A percentile compares a stretch with the other conserved stretches of the same genome.
Conservation (phyloP, 2,113 vertebrate species). For the Polyodon spathula region DNA sequence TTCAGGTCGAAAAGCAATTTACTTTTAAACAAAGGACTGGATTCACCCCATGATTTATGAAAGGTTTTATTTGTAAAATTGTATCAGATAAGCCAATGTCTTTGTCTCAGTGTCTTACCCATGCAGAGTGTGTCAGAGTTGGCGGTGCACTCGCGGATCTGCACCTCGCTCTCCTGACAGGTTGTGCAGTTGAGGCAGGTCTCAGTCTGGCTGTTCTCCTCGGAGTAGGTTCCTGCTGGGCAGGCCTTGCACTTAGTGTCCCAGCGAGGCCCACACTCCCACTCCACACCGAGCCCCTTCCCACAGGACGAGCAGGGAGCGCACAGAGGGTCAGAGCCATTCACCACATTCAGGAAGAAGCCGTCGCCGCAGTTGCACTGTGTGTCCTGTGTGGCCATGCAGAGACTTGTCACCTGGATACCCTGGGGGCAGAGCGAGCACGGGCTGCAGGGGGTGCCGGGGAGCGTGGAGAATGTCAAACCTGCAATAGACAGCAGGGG, state of each 20-base stretch:
- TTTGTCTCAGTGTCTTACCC: slow-evolving; percentile 57
- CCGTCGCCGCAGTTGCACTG: slow-evolving; percentile 48
- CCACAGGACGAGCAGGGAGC: slow-evolving; percentile 46
- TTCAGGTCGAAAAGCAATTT: no score
- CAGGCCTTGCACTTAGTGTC: slow-evolving; percentile 50
- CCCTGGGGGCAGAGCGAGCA: slow-evolving; percentile 45
- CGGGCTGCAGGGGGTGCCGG: slow-evolving; percentile 37
- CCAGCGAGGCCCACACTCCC: slow-evolving; percentile 32
- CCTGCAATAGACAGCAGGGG: slow-evolving; percentile 34
- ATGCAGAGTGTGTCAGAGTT: slow-evolving; percentile 65
- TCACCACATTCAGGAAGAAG: slow-evolving; percentile 31
- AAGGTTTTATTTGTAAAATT: no score
- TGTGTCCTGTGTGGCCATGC: slow-evolving; percentile 38
- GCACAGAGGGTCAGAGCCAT: slow-evolving; percentile 26
- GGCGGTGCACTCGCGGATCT: slow-evolving; percentile 56
- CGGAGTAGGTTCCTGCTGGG: slow-evolving; percentile 44
- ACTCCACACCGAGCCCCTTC: slow-evolving; percentile 31
- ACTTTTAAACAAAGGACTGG: no score
- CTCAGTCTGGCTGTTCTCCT: slow-evolving; percentile 30
- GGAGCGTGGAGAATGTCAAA: slow-evolving; percentile 38
- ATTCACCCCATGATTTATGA: no score
- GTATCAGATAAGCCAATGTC: no score
- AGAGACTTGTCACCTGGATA: slow-evolving; percentile 27
- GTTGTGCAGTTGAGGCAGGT: slow-evolving; percentile 50
- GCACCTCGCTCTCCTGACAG: slow-evolving; percentile 55